Base-by-base conservation (phyloP, 2,113 vertebrate species). In the Plectropomus leopardus region DNA sequence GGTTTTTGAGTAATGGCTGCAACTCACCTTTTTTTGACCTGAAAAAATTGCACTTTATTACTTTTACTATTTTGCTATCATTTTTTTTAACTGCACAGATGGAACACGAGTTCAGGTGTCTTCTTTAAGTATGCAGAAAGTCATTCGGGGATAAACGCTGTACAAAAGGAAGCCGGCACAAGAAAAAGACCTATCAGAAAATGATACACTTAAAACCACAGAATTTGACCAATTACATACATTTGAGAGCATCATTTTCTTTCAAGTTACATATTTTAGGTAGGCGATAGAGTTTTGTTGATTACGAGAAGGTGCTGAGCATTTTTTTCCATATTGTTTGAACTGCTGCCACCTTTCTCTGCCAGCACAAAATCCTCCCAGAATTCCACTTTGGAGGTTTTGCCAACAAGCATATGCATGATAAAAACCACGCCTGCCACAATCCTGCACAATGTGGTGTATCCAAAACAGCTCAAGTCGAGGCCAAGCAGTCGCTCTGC, bases 301-400 rank as follows among this genome's bases (percentile, higher is more conserved):
- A 80, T 73, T 63, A 34, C 11, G 19, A 81, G 19, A 78, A 70
- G 60, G 30, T 63, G 63, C 51, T 67, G 68, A 69, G 66, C 44
- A 57, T 80, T 78, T 78, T 74, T 78, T 32, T 15, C 2, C 21
- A 76, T 36, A 40, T 70, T 72, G 50, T 87, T 78, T 88, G 78
- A 89, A 86, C 59, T 71, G 66, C 44, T 86, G 79, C 91, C 83
- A 90, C 51, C 19, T 69, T 57, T 73, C 64, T 76, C 59, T 73
- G 60, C 80, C 80, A 78, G 48, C 34, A 59, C 32, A 54, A 91
- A 87, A 84, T 50, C 78, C 86, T 87, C 82, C 86, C 82, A 70
- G 84, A 75, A 68, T 86, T 77, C 57, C 47, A 66, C 70, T 72
- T 60, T 78, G 66, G 51, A 55, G 65, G 55, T 72, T 76, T 71